These are phyloP conservation scores for Lissocephala sabroskyi DNA, from an alignment of 2,888 invertebrate species.

Conservation along the genomic window DNA sequence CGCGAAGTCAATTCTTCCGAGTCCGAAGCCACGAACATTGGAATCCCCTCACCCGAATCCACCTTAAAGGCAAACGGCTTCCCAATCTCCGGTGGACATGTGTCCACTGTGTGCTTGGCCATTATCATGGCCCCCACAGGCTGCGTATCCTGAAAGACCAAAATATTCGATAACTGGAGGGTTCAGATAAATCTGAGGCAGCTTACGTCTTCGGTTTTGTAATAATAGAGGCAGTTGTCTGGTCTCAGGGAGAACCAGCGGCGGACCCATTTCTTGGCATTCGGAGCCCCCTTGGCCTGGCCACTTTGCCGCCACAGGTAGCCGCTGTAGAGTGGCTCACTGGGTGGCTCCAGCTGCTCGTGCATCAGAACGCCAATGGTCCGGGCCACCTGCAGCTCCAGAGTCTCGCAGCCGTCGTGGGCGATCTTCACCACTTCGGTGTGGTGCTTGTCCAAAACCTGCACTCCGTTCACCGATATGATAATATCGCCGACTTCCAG, in stretches of 20 bases:
- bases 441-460: conserved; percentile 93
- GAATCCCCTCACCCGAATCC: conserved; percentile 80
- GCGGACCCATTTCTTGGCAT: conserved; percentile 83
- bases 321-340: conserved; percentile 80
- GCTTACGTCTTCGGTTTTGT: conserved; percentile 91
- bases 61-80: conserved; percentile 81
- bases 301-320: conserved; percentile 84
- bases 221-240: conserved; percentile 95
- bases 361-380: conserved; percentile 87
- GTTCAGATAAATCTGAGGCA: not conserved
- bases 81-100: conserved; percentile 72
- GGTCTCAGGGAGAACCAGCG: conserved; percentile 93
- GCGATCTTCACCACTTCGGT: conserved; percentile 94
- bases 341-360: conserved; percentile 77
- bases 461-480: conserved; percentile 90
- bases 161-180: not conserved
- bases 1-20: conserved; percentile 80
- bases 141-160: conserved; percentile 80
- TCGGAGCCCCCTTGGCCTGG: conserved; percentile 74
- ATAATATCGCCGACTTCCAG: conserved; percentile 95
- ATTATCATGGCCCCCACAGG: conserved; percentile 92
- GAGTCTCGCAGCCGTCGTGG: conserved; percentile 88
- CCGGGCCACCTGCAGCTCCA: conserved; percentile 90
- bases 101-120: conserved; percentile 84
- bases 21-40: conserved; percentile 86